Conservation (phyloP, 2,888 invertebrate genomes). For the Ormyrus thymus region DNA sequence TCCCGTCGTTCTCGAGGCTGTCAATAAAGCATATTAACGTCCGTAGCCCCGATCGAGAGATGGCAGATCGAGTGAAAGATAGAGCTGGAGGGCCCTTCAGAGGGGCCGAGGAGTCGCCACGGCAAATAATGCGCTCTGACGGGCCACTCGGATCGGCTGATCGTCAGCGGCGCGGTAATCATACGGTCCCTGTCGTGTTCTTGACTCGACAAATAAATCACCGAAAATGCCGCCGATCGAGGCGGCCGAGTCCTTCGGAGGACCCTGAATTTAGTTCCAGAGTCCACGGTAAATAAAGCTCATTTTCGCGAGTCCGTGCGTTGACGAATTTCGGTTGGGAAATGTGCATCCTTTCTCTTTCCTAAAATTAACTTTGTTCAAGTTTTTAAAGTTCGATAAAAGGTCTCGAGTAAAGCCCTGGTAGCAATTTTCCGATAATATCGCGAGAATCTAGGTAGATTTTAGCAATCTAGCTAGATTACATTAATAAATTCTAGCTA, state of each 20-base stretch:
- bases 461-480: no score
- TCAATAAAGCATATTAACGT: conserved; percentile 43
- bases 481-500: no score
- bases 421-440: no score
- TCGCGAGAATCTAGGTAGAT: no score
- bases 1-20: conserved; percentile 9
- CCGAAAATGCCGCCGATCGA: conserved; percentile 22
- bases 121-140: conserved; percentile 29
- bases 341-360: not conserved
- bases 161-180: not conserved
- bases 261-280: conserved; percentile 2
- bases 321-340: not conserved
- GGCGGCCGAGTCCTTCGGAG: not conserved
- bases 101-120: not conserved
- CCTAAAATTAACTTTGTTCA: not conserved
- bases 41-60: not conserved
- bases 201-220: conserved; percentile 37
- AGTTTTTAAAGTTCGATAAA: no score
- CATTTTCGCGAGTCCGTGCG: not conserved
- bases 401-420: no score
- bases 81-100: no score
- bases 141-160: not conserved
- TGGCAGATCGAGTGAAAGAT: no score
- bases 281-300: conserved; percentile 12
- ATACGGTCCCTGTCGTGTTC: conserved; percentile 1